Percentiles rank a stretch among this genome's conserved stretches.
phyloP scores from a whole-genome alignment of 2,888 invertebrate species.

The Orchesellides sinensis region DNA sequence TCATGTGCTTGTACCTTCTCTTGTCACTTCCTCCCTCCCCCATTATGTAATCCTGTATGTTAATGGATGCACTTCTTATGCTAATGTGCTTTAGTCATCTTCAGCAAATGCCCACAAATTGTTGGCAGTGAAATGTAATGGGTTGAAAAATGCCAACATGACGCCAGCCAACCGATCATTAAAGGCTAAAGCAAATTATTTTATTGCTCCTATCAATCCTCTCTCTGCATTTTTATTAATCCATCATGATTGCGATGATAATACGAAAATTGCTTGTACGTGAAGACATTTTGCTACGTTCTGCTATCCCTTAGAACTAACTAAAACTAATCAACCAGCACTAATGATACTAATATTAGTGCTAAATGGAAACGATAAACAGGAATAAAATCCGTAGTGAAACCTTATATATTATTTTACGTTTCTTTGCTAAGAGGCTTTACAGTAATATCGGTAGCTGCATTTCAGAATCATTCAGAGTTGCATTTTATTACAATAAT shows the following conservation, averaged over 20 bases:
- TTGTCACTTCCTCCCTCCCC: slow-evolving; percentile 39
- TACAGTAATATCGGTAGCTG: too few species aligned
- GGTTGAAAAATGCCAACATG: not conserved
- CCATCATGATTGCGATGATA: not conserved
- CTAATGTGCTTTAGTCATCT: slow-evolving; percentile 4
- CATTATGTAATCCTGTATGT: slow-evolving; percentile 31
- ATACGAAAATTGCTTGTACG: not conserved
- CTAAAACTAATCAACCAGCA: not conserved
- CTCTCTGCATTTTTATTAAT: not conserved
- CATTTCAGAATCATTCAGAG: too few species aligned
- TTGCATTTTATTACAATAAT: too few species aligned
- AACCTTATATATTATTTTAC: too few species aligned
- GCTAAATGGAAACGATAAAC: too few species aligned
- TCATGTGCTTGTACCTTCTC: not conserved
- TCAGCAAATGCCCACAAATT: not conserved
- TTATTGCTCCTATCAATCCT: not conserved
- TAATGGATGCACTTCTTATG: slow-evolving; percentile 31
- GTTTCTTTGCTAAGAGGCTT: too few species aligned
- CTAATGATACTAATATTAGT: not conserved
- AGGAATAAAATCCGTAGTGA: too few species aligned
- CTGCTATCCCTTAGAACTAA: not conserved
- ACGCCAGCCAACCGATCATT: slow-evolving; percentile 11
- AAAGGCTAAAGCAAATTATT: slow-evolving; percentile 8
- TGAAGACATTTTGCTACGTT: not conserved
- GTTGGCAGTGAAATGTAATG: not conserved